These are phyloP conservation scores for Drosophila rufa DNA, from an alignment of 1,140 invertebrate genomes.

Conservation along the genomic window DNA sequence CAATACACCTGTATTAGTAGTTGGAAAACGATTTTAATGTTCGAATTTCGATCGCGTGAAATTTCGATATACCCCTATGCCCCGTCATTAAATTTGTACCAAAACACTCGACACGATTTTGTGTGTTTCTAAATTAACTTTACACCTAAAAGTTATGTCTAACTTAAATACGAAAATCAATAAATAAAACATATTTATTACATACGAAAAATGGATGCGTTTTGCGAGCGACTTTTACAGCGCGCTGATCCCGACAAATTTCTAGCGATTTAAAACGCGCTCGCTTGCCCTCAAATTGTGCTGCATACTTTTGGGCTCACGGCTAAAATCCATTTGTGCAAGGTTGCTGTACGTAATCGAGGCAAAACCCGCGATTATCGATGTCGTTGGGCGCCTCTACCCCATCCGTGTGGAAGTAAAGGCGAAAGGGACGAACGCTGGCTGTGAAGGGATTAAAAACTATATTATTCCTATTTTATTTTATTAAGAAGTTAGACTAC, in stretches of 20 bases:
- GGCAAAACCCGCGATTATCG: conserved; percentile 92
- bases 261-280: conserved; percentile 20
- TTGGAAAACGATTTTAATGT: conserved; percentile 56
- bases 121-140: conserved; percentile 66
- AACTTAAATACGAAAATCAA: conserved; percentile 74
- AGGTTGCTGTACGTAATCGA: conserved; percentile 93
- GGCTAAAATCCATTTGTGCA: conserved; percentile 88
- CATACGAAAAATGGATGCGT: conserved; percentile 14
- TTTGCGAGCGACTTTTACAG: conserved; percentile 18
- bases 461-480: neutral
- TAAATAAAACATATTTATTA: conserved; percentile 80
- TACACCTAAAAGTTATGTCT: conserved; percentile 60
- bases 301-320: conserved; percentile 28
- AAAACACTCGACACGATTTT: conserved; percentile 46
- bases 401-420: conserved; percentile 91
- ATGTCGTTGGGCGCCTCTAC: conserved; percentile 90
- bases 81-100: conserved; percentile 58
- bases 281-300: neutral
- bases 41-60: conserved; percentile 33
- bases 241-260: neutral
- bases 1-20: conserved; percentile 67
- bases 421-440: conserved; percentile 91
- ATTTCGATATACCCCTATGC: conserved; percentile 25
- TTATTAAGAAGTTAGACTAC: too few species aligned
- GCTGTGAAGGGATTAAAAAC: conserved; percentile 86